A percentile compares a stretch with the other conserved stretches of the same genome.
Evolutionary conservation across 2,797 vertebrate species (phyloP).

Genomic region (Enteromius mattozi): DNA sequence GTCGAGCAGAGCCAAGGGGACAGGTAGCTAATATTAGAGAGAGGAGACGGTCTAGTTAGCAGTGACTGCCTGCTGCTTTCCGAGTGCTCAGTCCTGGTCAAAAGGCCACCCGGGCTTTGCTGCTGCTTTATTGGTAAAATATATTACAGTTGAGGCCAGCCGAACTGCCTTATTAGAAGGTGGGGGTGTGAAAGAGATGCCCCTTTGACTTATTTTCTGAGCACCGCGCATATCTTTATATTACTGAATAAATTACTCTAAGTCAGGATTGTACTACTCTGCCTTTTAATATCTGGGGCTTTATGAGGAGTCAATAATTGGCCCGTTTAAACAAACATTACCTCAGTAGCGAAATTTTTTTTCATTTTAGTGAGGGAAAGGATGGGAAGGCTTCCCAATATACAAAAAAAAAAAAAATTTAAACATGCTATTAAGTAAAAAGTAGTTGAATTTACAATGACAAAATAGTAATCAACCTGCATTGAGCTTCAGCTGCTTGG

Average conservation of each 20-base stretch:
- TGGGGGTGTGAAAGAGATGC: conserved; percentile 75
- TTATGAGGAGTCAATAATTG: conserved; percentile 67
- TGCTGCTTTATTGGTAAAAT: conserved; percentile 80
- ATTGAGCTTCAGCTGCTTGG: conserved; percentile 10
- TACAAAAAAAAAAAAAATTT: not conserved
- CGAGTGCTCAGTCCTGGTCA: conserved; percentile 74
- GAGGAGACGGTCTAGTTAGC: conserved; percentile 79
- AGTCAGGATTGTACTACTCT: conserved; percentile 64
- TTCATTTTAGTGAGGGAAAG: conserved; percentile 44
- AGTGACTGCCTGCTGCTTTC: conserved; percentile 75
- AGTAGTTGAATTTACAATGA: not conserved
- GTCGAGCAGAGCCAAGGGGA: conserved; percentile 77
- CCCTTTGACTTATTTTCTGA: conserved; percentile 71
- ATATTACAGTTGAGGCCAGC: conserved; percentile 84
- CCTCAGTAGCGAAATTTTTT: conserved; percentile 30
- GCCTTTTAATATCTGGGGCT: conserved; percentile 58
- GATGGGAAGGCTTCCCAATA: not conserved
- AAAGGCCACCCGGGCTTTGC: conserved; percentile 74
- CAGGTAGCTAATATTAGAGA: conserved; percentile 88
- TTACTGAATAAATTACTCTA: conserved; percentile 74
- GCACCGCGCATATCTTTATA: conserved; percentile 76
- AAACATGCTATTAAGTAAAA: not conserved
- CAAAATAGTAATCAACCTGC: not conserved
- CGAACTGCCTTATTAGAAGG: conserved; percentile 79
- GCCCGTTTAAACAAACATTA: conserved; percentile 62